These are phyloP conservation scores for Mesitornis unicolor DNA, from an alignment of 2,113 vertebrate genomes.

Conservation along the genomic window DNA sequence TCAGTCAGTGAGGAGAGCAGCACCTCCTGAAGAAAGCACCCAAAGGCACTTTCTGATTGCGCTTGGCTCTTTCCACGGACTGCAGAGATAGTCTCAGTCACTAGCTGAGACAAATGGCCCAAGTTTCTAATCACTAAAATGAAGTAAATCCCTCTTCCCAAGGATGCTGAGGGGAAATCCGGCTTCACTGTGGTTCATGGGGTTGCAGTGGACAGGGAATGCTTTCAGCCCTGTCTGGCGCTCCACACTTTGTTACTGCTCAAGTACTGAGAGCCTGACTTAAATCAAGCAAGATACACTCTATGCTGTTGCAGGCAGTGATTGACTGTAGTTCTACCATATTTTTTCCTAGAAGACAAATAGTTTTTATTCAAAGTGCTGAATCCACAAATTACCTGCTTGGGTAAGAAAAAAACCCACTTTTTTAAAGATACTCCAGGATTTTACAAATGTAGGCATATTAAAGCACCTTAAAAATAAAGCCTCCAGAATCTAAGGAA, in stretches of 20 bases:
- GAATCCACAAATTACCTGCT: conserved; percentile 20
- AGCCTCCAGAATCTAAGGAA: background rate
- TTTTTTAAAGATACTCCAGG: background rate
- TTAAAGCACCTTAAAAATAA: conserved; percentile 18
- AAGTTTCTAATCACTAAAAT: background rate
- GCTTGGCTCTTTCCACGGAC: background rate
- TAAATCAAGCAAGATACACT: background rate
- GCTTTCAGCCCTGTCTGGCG: background rate
- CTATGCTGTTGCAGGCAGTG: background rate
- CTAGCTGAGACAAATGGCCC: background rate
- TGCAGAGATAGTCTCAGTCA: background rate
- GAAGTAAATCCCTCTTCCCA: background rate
- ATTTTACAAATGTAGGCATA: conserved; percentile 36
- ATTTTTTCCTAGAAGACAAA: background rate
- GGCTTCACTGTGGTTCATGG: background rate
- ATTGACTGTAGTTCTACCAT: background rate
- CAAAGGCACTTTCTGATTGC: background rate
- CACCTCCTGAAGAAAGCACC: background rate
- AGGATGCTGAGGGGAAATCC: background rate
- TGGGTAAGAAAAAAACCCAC: background rate
- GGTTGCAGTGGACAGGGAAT: background rate
- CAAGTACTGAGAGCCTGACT: background rate
- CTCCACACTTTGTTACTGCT: background rate
- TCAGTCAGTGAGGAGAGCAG: background rate
- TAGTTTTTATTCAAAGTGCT: background rate